These are phyloP conservation scores for Helleia helle DNA, from an alignment of 2,888 invertebrate species.

Conservation along the genomic window DNA sequence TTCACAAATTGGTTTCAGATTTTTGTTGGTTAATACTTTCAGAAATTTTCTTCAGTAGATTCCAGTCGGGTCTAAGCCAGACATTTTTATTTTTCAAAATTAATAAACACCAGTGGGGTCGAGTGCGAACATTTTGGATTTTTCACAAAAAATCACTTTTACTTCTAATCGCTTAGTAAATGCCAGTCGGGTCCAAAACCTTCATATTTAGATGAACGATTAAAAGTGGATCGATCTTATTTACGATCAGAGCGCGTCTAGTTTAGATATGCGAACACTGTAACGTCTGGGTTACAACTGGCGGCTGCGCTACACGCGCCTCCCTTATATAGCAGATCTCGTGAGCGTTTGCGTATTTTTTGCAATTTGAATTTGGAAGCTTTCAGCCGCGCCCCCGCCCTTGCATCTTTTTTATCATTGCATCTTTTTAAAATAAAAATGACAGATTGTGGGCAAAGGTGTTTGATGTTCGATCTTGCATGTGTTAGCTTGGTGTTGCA, in stretches of 20 bases:
- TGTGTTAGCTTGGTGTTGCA: neutral
- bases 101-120: conserved; percentile 23
- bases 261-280: conserved; percentile 44
- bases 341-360: conserved; percentile 61
- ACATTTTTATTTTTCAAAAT: conserved; percentile 19
- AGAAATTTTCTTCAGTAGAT: conserved; percentile 17
- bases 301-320: conserved; percentile 54
- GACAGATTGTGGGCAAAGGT: conserved; percentile 9
- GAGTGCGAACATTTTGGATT: conserved; percentile 20
- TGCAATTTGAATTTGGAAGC: conserved; percentile 69
- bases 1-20: conserved; percentile 11
- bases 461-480: conserved; percentile 1
- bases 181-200: conserved; percentile 66
- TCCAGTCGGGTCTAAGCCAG: conserved; percentile 21
- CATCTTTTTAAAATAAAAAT: conserved; percentile 26
- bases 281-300: conserved; percentile 49
- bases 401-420: conserved; percentile 31
- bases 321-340: conserved; percentile 56
- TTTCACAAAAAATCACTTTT: conserved; percentile 16
- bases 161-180: conserved; percentile 41
- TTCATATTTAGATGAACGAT: conserved; percentile 36
- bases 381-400: conserved; percentile 68
- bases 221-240: conserved; percentile 57
- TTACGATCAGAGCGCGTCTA: conserved; percentile 49
- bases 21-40: conserved; percentile 7